Conservation (phyloP, 2,888 invertebrate genomes). For the Heterodera filipjevi region DNA sequence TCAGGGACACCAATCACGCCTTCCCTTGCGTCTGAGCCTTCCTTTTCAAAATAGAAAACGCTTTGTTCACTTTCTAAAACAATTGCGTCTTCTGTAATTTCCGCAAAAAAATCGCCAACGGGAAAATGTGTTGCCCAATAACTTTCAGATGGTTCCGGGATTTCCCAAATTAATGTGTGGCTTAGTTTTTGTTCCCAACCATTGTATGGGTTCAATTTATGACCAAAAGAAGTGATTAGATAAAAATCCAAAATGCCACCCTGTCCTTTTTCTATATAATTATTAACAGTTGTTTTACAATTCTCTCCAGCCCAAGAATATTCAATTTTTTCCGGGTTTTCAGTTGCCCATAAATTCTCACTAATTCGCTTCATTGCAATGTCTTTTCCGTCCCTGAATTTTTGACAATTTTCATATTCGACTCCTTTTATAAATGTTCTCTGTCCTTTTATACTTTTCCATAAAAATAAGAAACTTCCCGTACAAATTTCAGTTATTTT, state of each 20-base stretch:
- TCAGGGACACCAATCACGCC: background rate
- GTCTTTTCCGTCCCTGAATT: background rate
- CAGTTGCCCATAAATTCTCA: background rate
- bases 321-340: background rate
- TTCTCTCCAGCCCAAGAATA: background rate
- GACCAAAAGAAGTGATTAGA: background rate
- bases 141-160: background rate
- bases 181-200: background rate
- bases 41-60: conserved; percentile 1
- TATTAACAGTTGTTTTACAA: background rate
- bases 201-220: background rate
- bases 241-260: background rate
- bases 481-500: background rate
- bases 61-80: background rate
- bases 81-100: background rate
- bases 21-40: background rate
- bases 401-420: background rate
- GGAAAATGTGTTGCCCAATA: background rate
- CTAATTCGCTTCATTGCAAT: background rate
- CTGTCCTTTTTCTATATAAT: background rate
- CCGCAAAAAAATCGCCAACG: background rate
- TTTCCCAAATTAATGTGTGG: background rate
- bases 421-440: background rate
- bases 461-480: background rate
- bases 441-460: background rate